phyloP scores from a whole-genome alignment of 2,888 invertebrate species.

The Alloplasta piceator region DNA sequence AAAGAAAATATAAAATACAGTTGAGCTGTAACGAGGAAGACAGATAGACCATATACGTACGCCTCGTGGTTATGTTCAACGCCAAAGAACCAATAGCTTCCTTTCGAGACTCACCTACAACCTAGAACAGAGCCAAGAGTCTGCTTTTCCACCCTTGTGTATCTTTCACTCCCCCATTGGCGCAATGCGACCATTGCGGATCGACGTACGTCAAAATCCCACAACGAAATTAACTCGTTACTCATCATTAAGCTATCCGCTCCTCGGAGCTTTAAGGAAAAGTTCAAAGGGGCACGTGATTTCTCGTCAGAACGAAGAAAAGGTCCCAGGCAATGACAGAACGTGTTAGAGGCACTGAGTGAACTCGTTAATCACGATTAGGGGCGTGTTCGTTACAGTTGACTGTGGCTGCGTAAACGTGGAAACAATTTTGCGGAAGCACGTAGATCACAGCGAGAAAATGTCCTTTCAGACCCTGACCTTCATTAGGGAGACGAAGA shows the following conservation, averaged over 20 bases:
- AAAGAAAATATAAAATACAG: background rate
- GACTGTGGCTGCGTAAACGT: background rate
- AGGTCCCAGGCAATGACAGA: background rate
- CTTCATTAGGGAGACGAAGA: no score
- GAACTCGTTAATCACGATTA: slow-evolving; percentile 7
- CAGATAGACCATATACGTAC: background rate
- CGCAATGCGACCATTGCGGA: slow-evolving; percentile 63
- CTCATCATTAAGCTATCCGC: background rate
- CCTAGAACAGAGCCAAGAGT: slow-evolving; percentile 14
- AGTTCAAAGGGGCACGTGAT: background rate
- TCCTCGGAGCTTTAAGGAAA: background rate
- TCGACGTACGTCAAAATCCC: slow-evolving; percentile 37
- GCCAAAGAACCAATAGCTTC: slow-evolving; percentile 27
- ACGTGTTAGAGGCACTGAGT: background rate
- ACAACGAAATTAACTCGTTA: slow-evolving; percentile 18
- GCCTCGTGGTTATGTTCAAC: background rate
- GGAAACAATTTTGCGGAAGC: background rate
- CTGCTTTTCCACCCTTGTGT: slow-evolving; percentile 11
- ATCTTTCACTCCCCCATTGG: slow-evolving; percentile 31
- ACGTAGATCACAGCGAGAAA: no score
- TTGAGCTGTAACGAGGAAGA: background rate
- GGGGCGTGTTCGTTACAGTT: background rate
- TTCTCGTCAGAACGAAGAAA: background rate
- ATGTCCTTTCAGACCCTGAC: no score
- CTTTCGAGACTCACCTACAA: slow-evolving; percentile 41